Evolutionary conservation across 2,888 invertebrate species (phyloP), one percentile per base, ranked within the genome.

Genomic region (Muscina levida): DNA sequence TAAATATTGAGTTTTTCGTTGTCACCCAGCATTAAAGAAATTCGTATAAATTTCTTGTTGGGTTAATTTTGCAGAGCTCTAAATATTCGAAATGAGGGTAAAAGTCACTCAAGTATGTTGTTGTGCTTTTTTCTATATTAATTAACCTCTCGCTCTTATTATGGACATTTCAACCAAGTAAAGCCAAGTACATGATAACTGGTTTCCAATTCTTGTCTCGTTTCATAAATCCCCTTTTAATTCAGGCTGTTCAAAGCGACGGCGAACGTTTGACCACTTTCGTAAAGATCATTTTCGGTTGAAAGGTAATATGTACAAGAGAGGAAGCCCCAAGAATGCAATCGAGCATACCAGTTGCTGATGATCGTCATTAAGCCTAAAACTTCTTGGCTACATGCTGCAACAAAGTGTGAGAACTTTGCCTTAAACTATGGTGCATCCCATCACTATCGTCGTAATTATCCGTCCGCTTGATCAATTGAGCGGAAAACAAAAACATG

Each of bases 91-190:
- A 24, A 51, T 62, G 67, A 68, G 81, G 81, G 72, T 77, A 81
- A 75, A 81, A 81, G 81, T 81, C 81, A 77, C 37, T 81, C 71
- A 81, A 81, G 77, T 74, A 72, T 79, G 72, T n/a, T n/a, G n/a
- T n/a, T n/a, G 31, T 31, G 68, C 70, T 80, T 70, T 77, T 70
- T 77, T n/a, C n/a, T n/a, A 77, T 77, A 65, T 74, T 72, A 77
- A 77, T 81, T 81, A 81, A 81, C 81, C 81, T 77, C 77, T 62
- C 11, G n/a, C n/a, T 19, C 19, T 51, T 4, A 11, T 11, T 22
- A 3, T 19, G 72, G 79, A 19, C 19, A 19, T 44, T 22, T 65
- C n/a, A 8, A 6, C 24, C 22, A 24, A 42, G 2, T 17, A 62
- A 62, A 39, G 24, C 24, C 31, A 31, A 31, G 31, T 31, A 8